phyloP scores from a whole-genome alignment of 2,888 invertebrate genomes.

The Fragum whitleyi region DNA sequence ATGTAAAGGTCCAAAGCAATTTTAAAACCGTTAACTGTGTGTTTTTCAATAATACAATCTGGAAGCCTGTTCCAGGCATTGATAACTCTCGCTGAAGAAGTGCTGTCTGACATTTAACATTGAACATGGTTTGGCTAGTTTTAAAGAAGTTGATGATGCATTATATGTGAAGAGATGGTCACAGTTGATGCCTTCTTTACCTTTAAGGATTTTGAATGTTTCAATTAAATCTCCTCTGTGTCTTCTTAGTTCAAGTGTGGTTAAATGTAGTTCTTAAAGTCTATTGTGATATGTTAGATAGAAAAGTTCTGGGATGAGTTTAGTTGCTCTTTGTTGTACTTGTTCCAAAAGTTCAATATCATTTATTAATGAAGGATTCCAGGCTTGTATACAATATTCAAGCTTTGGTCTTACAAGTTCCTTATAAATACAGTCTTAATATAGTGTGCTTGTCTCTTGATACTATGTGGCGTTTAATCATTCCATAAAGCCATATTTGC shows the following conservation, averaged over 20 bases:
- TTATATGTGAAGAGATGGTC: neutral
- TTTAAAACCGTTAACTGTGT: neutral
- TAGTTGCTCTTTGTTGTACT: conserved; percentile 24
- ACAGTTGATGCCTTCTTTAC: too few species aligned
- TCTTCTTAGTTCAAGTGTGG: conserved; percentile 20
- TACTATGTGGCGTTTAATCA: conserved; percentile 25
- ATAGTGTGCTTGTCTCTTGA: conserved; percentile 23
- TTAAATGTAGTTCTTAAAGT: conserved; percentile 16
- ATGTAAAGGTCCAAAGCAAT: neutral
- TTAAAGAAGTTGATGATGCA: conserved; percentile 18
- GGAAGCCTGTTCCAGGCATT: conserved; percentile 15
- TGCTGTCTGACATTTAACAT: conserved; percentile 4
- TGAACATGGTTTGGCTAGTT: conserved; percentile 14
- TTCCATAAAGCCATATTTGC: conserved; percentile 30
- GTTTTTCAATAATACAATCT: neutral
- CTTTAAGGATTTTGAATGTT: conserved; percentile 1
- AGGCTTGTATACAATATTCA: conserved; percentile 9
- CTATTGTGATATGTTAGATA: conserved; percentile 20
- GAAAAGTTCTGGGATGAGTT: conserved; percentile 22
- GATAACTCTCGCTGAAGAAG: conserved; percentile 7
- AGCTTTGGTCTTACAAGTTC: neutral
- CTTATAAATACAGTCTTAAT: conserved; percentile 8
- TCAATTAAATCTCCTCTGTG: conserved; percentile 31
- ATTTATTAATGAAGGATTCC: conserved; percentile 16
- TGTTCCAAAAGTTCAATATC: conserved; percentile 18